phyloP scores from a whole-genome alignment of 2,797 vertebrate genomes.

The Cichlasoma orientale region DNA sequence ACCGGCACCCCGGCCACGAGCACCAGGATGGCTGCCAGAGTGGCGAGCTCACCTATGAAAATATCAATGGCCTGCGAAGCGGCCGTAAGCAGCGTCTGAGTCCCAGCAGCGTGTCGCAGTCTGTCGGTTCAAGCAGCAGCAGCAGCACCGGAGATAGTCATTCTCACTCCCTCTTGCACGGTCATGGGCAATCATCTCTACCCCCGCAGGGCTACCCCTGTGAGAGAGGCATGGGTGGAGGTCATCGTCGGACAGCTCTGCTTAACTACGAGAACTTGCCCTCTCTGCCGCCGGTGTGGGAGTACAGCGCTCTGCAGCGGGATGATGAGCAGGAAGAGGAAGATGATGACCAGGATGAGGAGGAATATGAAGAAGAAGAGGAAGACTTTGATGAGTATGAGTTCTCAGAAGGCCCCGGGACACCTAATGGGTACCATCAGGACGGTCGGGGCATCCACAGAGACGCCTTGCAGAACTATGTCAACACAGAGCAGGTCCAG shows the following conservation, averaged over 20 bases:
- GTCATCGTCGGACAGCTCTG: slow-evolving; percentile 88
- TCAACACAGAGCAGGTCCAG: slow-evolving; percentile 83
- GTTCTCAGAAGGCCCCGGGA: slow-evolving; percentile 85
- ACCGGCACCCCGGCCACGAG: slow-evolving; percentile 87
- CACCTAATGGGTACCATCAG: slow-evolving; percentile 90
- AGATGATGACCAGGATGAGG: slow-evolving; percentile 82
- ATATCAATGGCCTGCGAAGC: slow-evolving; percentile 85
- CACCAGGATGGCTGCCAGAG: slow-evolving; percentile 75
- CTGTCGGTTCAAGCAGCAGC: slow-evolving; percentile 85
- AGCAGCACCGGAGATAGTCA: slow-evolving; percentile 87
- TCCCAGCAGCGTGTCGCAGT: slow-evolving; percentile 84
- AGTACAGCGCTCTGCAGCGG: slow-evolving; percentile 86
- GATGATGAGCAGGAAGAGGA: slow-evolving; percentile 79
- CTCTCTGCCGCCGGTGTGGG: slow-evolving; percentile 93
- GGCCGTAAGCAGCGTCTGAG: slow-evolving; percentile 81
- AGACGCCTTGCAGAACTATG: slow-evolving; percentile 91
- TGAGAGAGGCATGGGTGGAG: slow-evolving; percentile 73
- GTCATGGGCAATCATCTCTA: slow-evolving; percentile 71
- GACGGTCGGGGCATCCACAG: slow-evolving; percentile 86
- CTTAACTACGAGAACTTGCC: slow-evolving; percentile 98
- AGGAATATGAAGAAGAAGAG: slow-evolving; percentile 81
- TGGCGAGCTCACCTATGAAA: slow-evolving; percentile 88
- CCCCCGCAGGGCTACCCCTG: slow-evolving; percentile 79
- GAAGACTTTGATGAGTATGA: slow-evolving; percentile 85
- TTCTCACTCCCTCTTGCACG: slow-evolving; percentile 75